These are phyloP conservation scores for Syrrhaptes paradoxus DNA, from an alignment of 2,113 vertebrate genomes.

Conservation along the genomic window DNA sequence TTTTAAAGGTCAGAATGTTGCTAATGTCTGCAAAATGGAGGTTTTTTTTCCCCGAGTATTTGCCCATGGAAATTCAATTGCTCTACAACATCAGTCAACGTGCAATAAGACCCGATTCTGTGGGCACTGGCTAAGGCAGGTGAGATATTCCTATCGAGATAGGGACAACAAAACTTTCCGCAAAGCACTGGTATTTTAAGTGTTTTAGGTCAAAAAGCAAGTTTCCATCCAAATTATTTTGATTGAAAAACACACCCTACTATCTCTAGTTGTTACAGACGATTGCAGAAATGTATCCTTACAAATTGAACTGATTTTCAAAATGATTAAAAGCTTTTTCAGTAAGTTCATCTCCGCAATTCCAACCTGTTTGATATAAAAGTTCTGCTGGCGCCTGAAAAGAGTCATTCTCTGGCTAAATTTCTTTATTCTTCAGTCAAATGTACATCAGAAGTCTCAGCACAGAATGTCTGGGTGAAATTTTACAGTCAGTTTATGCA, in stretches of 20 bases:
- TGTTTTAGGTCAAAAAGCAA: neutral
- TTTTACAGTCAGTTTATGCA: slow-evolving; percentile 9
- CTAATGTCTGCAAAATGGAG: slow-evolving; percentile 23
- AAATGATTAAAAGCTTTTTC: neutral
- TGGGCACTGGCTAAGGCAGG: neutral
- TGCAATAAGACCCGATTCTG: neutral
- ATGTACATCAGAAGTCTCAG: neutral
- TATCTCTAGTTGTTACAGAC: neutral
- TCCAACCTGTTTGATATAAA: slow-evolving; percentile 3
- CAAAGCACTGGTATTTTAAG: neutral
- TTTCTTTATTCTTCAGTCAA: slow-evolving; percentile 21
- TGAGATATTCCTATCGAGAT: neutral
- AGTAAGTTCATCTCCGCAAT: neutral
- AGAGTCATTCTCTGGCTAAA: neutral
- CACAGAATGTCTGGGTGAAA: neutral
- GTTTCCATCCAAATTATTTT: neutral
- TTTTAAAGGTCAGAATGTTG: slow-evolving; percentile 54
- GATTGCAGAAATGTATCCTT: neutral
- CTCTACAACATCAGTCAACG: neutral
- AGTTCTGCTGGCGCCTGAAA: neutral
- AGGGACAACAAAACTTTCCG: neutral
- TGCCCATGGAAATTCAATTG: neutral
- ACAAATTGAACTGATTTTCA: neutral
- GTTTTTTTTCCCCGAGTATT: neutral
- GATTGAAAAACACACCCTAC: neutral